Evolutionary conservation across 2,888 invertebrate species (phyloP).

Genomic region (Calameuta idolon): DNA sequence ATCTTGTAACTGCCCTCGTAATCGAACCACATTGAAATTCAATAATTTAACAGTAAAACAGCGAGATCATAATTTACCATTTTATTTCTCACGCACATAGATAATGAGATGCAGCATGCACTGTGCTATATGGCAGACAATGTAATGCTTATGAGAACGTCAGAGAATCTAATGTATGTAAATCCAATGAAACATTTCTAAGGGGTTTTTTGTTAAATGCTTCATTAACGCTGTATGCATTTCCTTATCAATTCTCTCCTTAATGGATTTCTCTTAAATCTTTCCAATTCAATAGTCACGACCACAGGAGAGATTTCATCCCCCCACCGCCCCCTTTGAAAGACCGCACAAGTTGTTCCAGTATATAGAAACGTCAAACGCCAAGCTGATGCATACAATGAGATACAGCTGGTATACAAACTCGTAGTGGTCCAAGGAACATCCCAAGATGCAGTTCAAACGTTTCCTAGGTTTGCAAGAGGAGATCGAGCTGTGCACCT

Average conservation of each 20-base stretch:
- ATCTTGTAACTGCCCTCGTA: no score
- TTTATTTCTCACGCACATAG: not conserved
- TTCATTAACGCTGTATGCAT: not conserved
- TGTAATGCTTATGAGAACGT: not conserved
- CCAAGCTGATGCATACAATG: not conserved
- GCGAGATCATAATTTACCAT: not conserved
- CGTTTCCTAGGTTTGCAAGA: not conserved
- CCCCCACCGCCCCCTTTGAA: no score
- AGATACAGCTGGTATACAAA: not conserved
- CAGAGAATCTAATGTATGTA: not conserved
- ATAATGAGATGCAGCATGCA: not conserved
- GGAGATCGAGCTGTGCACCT: not conserved
- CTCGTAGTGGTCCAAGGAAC: not conserved
- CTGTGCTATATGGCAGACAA: not conserved
- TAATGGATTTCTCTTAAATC: not conserved
- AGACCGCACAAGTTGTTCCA: not conserved
- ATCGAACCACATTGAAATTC: not conserved
- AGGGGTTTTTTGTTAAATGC: not conserved
- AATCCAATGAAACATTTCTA: not conserved
- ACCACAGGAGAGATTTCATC: not conserved
- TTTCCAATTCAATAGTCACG: not conserved
- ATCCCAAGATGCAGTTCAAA: not conserved
- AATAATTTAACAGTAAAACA: not conserved
- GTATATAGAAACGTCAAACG: not conserved
- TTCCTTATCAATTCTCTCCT: not conserved